These are phyloP conservation scores for Lanistes nyassanus DNA, from an alignment of 1,140 invertebrate species.

Conservation along the genomic window DNA sequence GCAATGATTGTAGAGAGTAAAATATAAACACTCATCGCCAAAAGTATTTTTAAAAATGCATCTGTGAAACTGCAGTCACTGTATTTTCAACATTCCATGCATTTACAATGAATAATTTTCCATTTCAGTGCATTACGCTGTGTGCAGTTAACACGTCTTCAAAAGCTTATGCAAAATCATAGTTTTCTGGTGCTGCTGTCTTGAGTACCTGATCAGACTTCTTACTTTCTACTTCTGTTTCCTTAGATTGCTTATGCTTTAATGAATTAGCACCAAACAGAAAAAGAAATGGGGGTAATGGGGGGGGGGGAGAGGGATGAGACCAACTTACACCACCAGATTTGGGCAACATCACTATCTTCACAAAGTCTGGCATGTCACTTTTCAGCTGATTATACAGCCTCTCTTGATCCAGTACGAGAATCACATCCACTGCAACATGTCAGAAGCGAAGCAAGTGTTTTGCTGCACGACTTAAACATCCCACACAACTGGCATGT, in stretches of 20 bases:
- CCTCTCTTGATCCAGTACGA: conserved; percentile 96
- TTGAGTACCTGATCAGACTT: not conserved
- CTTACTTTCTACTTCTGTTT: not conserved
- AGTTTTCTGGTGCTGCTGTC: not conserved
- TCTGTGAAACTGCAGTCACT: too few species aligned
- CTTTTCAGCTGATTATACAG: conserved; percentile 93
- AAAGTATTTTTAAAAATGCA: too few species aligned
- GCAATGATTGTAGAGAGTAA: too few species aligned
- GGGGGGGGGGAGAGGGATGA: not conserved
- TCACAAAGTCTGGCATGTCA: conserved; percentile 93
- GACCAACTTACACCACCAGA: conserved; percentile 89
- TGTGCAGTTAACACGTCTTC: not conserved
- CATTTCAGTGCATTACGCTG: too few species aligned
- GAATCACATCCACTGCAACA: conserved; percentile 81
- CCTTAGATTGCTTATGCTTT: not conserved
- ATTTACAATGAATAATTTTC: too few species aligned
- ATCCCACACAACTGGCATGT: too few species aligned
- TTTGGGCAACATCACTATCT: conserved; percentile 93
- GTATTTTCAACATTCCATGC: too few species aligned
- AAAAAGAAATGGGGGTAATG: not conserved
- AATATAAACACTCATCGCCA: too few species aligned
- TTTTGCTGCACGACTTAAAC: too few species aligned
- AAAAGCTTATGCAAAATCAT: not conserved
- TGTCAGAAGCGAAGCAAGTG: conserved; percentile 16
- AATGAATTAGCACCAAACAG: not conserved